Evolutionary conservation across 2,888 invertebrate genomes (phyloP), one percentile per base, ranked within the genome.

Genomic region (Slavum lentiscoides): DNA sequence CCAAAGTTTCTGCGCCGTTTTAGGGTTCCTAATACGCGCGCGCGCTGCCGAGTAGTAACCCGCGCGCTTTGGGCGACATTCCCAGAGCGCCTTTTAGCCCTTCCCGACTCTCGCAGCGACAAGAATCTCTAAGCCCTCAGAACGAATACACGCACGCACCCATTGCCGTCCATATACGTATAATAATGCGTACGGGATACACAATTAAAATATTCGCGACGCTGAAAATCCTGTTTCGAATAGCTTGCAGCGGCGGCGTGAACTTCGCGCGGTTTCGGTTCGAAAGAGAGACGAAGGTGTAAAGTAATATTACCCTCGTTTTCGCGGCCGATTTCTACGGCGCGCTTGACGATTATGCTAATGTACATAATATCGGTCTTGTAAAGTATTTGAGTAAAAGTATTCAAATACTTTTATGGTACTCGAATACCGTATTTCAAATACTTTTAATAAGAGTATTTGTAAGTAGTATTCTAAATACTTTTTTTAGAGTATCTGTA

Each of bases 31-130:
- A 55, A 55, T 55, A 70, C 39, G 70, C 58, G 39, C 62, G 23
- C 70, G 72, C 72, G n/a, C n/a, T n/a, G n/a, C n/a, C n/a, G n/a
- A n/a, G n/a, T n/a, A 62, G 30, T 4, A 30, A 30, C 30, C 30
- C 62, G 23, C 70, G 72, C 72, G n/a, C n/a, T n/a, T 80, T 80
- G 72, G 80, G 80, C 80, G 80, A 80, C 80, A 80, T 80, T 80
- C 80, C 80, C 80, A 30, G 80, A 80, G 64, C 66, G 70, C 80
- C 80, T 30, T 80, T 72, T 64, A 72, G 69, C 64, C 72, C 58
- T 80, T 58, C 9, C 62, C 64, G 23, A 55, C 55, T 80, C 53
- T 58, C 4, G 30, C 30, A n/a, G 58, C 21, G 70, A 72, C 80
- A 80, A 80, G 70, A 80, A 77, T 77, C 69, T 62, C 62, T 53